Base-by-base conservation (phyloP, 1,140 invertebrate genomes). In the Hormaphis cornu region DNA sequence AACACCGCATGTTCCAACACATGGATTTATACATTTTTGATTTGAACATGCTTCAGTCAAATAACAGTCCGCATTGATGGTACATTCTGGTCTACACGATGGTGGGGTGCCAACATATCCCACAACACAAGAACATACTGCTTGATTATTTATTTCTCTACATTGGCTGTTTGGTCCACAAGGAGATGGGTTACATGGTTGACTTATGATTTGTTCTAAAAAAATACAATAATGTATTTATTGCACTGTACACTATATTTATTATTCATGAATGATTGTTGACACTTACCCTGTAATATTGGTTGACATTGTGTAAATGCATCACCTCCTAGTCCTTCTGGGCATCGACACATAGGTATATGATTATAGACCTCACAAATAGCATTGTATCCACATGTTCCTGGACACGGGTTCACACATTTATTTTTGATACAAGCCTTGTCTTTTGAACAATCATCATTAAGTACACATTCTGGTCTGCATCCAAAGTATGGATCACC, bases 391-490 rank as follows among this genome's bases (percentile, higher is more conserved):
- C 87, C 88, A 77, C 89, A 90, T 22, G 83, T 83, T 66, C 84
- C 85, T 18, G 80, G 80, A 75, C 89, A 91, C 20, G 89, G 89
- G 77, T 91, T 87, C 33, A 82, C 77, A 75, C 89, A 91, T 80
- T 87, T 87, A 73, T 86, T 85, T 71, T 82, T 82, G 18, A 89
- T 83, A 73, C 90, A 92, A 3, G 88, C 84, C 73, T 79, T 81
- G 61, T 85, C 82, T 42, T 81, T 80, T 5, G 83, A 77, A 78
- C 86, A 87, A 76, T 87, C 86, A 33, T 79, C 80, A 75, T 84
- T 86, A 2, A 84, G 79, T 48, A 83, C 80, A 76, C 85, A 87
- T 80, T 86, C 84, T 48, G 85, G 82, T 74, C 84, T 78, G 77
- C 86, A 87, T 28, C 82, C 78, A 71, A 82, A 73, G 70, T 85